Percentiles rank a stretch among this genome's conserved stretches.
These are phyloP conservation scores for Terebella lapidaria DNA, from an alignment of 2,888 invertebrate species.

Conservation along the genomic window DNA sequence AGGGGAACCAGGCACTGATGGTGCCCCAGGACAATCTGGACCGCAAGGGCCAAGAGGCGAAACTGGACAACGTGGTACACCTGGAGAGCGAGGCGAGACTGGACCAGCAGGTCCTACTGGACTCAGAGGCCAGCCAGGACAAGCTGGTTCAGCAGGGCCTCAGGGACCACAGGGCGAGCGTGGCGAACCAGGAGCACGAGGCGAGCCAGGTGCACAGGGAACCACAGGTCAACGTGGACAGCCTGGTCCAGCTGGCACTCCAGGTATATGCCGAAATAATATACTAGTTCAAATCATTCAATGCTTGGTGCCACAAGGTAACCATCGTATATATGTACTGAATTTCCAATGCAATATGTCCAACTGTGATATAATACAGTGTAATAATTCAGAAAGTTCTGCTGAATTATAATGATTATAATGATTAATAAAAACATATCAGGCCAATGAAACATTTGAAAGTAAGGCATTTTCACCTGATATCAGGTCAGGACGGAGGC, in stretches of 20 bases:
- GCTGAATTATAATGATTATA: no score
- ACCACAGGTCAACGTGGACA: conserved; percentile 8
- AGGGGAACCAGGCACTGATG: conserved; percentile 14
- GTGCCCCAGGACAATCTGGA: conserved; percentile 19
- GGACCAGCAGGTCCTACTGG: conserved; percentile 15
- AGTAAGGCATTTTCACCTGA: no score
- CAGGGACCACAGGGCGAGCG: conserved; percentile 13
- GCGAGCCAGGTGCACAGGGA: conserved; percentile 14
- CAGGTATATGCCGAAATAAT: no score
- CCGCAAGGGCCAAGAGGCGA: conserved; percentile 17
- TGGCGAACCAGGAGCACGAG: conserved; percentile 11
- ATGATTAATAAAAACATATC: no score
- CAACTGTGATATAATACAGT: no score
- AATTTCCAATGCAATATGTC: no score
- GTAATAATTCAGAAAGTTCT: no score
- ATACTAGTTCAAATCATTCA: no score
- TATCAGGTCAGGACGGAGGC: conserved; percentile 10
- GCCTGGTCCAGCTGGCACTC: background rate
- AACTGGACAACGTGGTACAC: conserved; percentile 11
- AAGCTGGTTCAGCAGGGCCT: conserved; percentile 13
- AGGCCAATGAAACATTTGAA: no score
- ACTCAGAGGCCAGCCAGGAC: conserved; percentile 9
- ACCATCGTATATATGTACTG: no score
- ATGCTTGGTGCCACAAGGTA: no score
- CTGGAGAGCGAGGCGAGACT: conserved; percentile 13